Percentiles rank a stretch among this genome's conserved stretches.
Evolutionary conservation across 2,888 invertebrate species (phyloP).

Genomic region (Gryllus longicercus): DNA sequence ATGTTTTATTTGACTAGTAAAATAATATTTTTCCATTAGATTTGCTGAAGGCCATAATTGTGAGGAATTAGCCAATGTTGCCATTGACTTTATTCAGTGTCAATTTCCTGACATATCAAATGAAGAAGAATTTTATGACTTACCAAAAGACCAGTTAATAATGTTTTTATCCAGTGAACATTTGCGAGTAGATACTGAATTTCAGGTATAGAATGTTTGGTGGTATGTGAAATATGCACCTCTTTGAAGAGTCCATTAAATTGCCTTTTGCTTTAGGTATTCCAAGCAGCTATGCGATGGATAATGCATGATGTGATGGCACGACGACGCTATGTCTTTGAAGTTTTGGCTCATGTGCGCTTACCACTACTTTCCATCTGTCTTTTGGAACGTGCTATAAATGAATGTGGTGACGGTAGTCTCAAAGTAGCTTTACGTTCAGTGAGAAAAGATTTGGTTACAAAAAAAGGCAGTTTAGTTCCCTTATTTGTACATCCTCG

Average conservation of each 20-base stretch:
- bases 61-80: conserved; percentile 68
- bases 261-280: conserved; percentile 55
- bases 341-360: conserved; percentile 76
- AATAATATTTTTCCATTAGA: conserved; percentile 47
- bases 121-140: conserved; percentile 82
- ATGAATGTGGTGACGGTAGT: conserved; percentile 75
- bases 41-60: conserved; percentile 89
- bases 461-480: conserved; percentile 67
- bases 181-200: conserved; percentile 82
- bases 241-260: conserved; percentile 23
- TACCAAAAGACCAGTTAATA: conserved; percentile 73
- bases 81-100: conserved; percentile 76
- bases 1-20: not conserved
- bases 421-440: conserved; percentile 73
- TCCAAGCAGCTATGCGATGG: conserved; percentile 85
- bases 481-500: conserved; percentile 74
- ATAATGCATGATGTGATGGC: conserved; percentile 74
- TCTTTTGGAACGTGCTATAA: conserved; percentile 71
- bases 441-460: conserved; percentile 70
- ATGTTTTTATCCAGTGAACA: conserved; percentile 80
- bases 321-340: conserved; percentile 78
- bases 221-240: not conserved
- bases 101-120: conserved; percentile 77
- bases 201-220: conserved; percentile 60
- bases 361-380: conserved; percentile 78